These are phyloP conservation scores for Chrysina gloriosa DNA, from an alignment of 2,888 invertebrate genomes.

Conservation along the genomic window DNA sequence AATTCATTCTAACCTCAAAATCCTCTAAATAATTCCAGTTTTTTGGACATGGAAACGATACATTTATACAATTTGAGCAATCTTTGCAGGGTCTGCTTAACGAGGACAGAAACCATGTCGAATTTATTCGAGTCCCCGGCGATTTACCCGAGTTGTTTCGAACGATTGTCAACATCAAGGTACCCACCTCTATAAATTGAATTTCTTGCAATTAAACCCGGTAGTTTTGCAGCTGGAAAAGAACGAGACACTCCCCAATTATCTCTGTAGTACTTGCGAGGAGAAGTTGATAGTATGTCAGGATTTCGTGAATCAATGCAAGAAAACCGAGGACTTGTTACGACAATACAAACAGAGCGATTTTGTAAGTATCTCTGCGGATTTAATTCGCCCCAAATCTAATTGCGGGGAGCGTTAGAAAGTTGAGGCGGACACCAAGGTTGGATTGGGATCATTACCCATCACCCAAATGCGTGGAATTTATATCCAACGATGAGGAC, in stretches of 20 bases:
- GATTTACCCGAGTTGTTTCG: constrained; percentile 50
- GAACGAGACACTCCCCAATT: constrained; percentile 48
- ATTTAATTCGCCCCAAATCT: too few relatives aligned
- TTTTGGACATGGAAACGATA: constrained; percentile 35
- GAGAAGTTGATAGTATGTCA: constrained; percentile 53
- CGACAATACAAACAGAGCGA: constrained; percentile 33
- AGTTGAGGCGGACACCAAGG: too few relatives aligned
- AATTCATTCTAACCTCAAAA: too few relatives aligned
- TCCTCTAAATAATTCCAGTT: too few relatives aligned
- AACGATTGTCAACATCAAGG: constrained; percentile 49
- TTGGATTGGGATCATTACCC: background rate
- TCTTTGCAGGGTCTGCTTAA: constrained; percentile 53
- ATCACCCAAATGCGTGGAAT: background rate
- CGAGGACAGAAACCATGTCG: constrained; percentile 50
- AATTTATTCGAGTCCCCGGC: constrained; percentile 47
- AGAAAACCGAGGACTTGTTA: constrained; percentile 51
- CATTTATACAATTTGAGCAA: constrained; percentile 44
- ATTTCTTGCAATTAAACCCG: background rate
- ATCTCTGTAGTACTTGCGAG: constrained; percentile 52
- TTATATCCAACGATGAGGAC: background rate
- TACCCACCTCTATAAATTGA: constrained; percentile 35
- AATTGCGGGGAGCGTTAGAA: too few relatives aligned
- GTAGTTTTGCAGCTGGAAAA: constrained; percentile 47
- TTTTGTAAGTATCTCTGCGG: constrained; percentile 8
- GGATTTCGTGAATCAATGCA: constrained; percentile 53